phyloP scores from a whole-genome alignment of 2,888 invertebrate species.

The Aricia artaxerxes region DNA sequence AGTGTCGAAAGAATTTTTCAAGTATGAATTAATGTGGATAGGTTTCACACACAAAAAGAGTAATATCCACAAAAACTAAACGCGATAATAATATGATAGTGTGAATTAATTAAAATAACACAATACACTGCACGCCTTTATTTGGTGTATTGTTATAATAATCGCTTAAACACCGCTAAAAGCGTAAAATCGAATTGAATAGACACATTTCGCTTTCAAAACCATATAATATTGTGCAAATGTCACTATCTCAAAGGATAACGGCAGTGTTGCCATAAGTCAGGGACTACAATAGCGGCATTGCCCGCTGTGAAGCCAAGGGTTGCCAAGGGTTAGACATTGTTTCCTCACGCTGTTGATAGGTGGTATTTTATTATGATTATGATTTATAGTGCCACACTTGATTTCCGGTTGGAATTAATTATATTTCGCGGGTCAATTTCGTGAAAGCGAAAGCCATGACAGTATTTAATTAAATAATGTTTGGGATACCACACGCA shows the following conservation, averaged over 20 bases:
- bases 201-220: constrained; percentile 49
- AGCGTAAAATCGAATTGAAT: constrained; percentile 45
- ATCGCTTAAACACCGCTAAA: constrained; percentile 35
- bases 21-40: neutral
- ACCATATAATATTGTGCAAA: constrained; percentile 42
- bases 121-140: constrained; percentile 24
- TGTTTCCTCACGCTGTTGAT: constrained; percentile 56
- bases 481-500: neutral
- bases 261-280: constrained; percentile 29
- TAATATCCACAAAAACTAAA: neutral
- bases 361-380: constrained; percentile 50
- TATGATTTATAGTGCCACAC: constrained; percentile 53
- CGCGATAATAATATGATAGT: neutral
- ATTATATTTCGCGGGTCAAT: constrained; percentile 24
- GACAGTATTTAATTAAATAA: neutral
- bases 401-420: constrained; percentile 46
- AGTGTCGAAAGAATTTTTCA: neutral
- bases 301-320: constrained; percentile 55
- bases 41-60: constrained; percentile 12
- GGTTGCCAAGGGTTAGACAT: constrained; percentile 46
- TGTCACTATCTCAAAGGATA: constrained; percentile 14
- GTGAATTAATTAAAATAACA: constrained; percentile 22
- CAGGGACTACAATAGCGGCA: constrained; percentile 32
- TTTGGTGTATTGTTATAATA: constrained; percentile 34
- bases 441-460: neutral